phyloP scores from a whole-genome alignment of 1,140 invertebrate species.

The Ceratitis capitata region DNA sequence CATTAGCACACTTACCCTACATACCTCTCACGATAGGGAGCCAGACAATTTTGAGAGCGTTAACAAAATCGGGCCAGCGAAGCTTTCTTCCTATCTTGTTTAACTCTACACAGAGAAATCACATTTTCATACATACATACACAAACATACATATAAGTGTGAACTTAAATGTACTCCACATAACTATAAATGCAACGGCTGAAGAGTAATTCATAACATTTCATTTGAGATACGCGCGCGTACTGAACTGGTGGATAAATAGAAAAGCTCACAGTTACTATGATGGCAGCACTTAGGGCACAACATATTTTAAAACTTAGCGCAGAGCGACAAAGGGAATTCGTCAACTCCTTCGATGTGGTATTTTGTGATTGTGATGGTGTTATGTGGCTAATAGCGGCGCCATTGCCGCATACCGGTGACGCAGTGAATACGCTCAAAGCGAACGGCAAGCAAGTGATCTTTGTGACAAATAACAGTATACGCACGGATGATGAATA shows the following conservation, averaged over 20 bases:
- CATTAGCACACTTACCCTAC: no score
- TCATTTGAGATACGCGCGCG: not conserved
- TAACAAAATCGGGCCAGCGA: no score
- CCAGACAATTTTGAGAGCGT: no score
- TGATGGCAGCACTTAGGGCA: conserved; percentile 28
- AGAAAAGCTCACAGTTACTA: no score
- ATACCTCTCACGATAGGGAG: no score
- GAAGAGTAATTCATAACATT: not conserved
- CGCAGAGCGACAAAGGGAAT: conserved; percentile 44
- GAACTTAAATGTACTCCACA: no score
- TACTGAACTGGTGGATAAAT: conserved; percentile 30
- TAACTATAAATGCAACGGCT: not conserved
- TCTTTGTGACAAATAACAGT: conserved; percentile 77
- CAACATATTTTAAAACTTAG: conserved; percentile 40
- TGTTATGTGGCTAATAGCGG: conserved; percentile 68
- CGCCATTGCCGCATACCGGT: conserved; percentile 66
- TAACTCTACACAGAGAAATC: no score
- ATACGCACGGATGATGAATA: conserved; percentile 57
- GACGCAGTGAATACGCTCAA: conserved; percentile 68
- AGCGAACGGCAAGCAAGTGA: conserved; percentile 72
- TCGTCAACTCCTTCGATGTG: conserved; percentile 60
- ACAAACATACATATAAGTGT: no score
- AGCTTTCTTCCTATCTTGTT: no score
- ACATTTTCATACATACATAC: no score
- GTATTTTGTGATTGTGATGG: conserved; percentile 66